Evolutionary conservation across 1,140 invertebrate species (phyloP).

Genomic region (Teleopsis dalmanni): DNA sequence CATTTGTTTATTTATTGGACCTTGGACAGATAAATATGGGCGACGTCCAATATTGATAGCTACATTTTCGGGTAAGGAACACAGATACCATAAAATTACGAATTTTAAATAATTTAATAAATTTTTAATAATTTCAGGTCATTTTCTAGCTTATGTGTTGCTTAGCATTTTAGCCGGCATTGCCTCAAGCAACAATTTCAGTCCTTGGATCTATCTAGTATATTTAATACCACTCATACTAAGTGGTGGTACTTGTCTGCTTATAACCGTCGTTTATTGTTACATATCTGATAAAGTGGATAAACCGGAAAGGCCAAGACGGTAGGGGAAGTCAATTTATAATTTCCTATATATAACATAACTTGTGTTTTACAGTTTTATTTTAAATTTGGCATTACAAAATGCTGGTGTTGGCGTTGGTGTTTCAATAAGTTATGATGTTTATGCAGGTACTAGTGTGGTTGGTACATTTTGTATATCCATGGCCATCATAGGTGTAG

Average conservation of each 20-base stretch:
- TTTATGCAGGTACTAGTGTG: neutral
- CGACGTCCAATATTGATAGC: slow-evolving; percentile 12
- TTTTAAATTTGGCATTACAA: neutral
- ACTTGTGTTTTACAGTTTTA: neutral
- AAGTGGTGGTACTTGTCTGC: neutral
- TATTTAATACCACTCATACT: neutral
- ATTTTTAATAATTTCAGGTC: neutral
- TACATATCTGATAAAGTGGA: neutral
- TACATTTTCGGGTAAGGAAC: slow-evolving; percentile 9
- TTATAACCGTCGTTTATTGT: slow-evolving; percentile 1
- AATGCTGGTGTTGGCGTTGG: slow-evolving; percentile 1
- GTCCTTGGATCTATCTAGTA: slow-evolving; percentile 3
- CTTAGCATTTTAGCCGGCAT: neutral
- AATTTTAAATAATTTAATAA: neutral
- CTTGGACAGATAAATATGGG: slow-evolving; percentile 16
- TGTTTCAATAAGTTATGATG: neutral
- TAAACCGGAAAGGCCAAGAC: neutral
- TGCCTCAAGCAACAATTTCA: neutral
- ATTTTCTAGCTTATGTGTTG: neutral
- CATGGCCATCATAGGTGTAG: neutral
- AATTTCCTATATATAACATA: neutral
- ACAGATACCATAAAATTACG: neutral
- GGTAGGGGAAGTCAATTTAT: neutral
- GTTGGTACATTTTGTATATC: neutral
- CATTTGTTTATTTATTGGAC: slow-evolving; percentile 16